phyloP scores from a whole-genome alignment of 2,113 vertebrate species.

The Erythrolamprus reginae region DNA sequence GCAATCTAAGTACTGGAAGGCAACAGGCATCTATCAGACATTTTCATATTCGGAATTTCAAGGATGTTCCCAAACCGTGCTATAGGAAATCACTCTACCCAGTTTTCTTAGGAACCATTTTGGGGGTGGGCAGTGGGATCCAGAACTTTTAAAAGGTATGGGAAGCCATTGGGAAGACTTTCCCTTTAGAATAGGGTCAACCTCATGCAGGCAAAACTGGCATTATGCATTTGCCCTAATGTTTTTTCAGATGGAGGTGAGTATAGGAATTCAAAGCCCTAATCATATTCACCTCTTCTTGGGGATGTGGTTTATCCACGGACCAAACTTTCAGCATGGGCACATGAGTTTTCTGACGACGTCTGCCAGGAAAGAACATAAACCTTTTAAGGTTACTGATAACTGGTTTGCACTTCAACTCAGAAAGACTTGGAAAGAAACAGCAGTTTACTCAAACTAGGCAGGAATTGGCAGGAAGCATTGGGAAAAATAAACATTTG shows the following conservation, averaged over 20 bases:
- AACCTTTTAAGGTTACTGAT: neutral
- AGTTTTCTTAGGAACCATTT: neutral
- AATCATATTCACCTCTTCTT: conserved; percentile 83
- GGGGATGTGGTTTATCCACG: conserved; percentile 93
- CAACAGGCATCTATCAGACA: neutral
- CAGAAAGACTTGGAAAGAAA: neutral
- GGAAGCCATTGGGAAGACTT: neutral
- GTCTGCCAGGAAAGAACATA: conserved; percentile 65
- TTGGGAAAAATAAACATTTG: neutral
- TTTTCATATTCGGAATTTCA: fast-evolving
- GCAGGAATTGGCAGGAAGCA: too few species aligned
- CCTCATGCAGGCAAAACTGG: neutral
- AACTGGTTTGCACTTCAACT: neutral
- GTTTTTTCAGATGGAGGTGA: neutral
- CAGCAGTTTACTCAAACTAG: neutral
- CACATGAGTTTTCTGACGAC: conserved; percentile 88
- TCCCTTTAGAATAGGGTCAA: neutral
- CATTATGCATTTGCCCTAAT: neutral
- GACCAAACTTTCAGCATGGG: conserved; percentile 95
- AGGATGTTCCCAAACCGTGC: neutral
- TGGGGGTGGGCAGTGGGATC: too few species aligned
- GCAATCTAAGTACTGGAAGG: conserved; percentile 92
- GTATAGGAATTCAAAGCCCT: neutral
- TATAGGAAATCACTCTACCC: neutral
- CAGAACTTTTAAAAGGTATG: neutral